Base-by-base conservation (phyloP, 2,888 invertebrate species). In the Notocelia uddmanniana region DNA sequence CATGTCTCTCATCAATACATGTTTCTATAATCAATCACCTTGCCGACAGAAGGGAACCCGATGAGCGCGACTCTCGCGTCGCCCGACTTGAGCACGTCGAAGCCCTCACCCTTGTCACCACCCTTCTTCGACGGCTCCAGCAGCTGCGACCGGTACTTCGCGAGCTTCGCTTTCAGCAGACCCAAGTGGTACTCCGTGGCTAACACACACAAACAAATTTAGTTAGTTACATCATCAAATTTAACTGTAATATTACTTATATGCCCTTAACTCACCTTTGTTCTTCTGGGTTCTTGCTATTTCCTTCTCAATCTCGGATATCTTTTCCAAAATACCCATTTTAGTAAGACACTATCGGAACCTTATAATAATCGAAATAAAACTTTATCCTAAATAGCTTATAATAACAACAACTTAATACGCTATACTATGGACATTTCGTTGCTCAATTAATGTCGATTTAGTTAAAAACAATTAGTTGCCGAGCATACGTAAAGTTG, bases 161-260 rank as follows among this genome's bases (percentile, higher is more conserved):
- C 99, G 85, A 99, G 92, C 92, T 98, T 98, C 0, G 99, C 99
- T 92, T 99, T 99, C 70, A 99, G 89, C 58, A 99, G 94, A 52
- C 99, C 99, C 94, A 99, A 96, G 95, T 99, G 99, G 84, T 99
- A 99, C 89, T 99, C 99, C 81, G 99, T 99, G 9, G 99, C 99
- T 99, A 91, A 15, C 74, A 94, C 93, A 45, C 57, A 31, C 19
- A 69, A 74, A 77, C 54, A 77, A 66, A 68, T 57, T 75, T 70
- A 31, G 13, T 3, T 1, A 55, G 13, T 37, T 37, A 50, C 19
- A 11, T 9, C 19, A n/a, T 15, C 3, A 52, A 23, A 19, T 50
- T 6, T 10, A 11, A 11, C 21, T 34, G 10, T 3, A 21, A 18
- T 23, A 66, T 34, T 11, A 21, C 52, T 60, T 52, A 67, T 55